Conservation (phyloP, 1,140 invertebrate species). For the Diuraphis noxia region DNA sequence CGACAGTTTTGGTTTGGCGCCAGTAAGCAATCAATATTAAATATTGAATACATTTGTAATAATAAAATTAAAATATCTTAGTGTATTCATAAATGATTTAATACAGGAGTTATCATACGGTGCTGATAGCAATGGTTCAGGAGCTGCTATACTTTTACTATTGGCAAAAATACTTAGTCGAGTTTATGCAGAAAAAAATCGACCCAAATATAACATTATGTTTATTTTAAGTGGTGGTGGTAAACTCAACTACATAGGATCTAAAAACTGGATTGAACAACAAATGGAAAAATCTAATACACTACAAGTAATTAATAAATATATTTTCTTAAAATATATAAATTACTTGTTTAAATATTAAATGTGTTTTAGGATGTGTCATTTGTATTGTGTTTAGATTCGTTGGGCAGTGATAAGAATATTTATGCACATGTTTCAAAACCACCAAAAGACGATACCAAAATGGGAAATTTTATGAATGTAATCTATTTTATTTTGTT, state of each 20-base stretch:
- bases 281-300: slow-evolving; percentile 70
- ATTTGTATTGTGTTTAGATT: slow-evolving; percentile 91
- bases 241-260: slow-evolving; percentile 93
- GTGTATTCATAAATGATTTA: slow-evolving; percentile 36
- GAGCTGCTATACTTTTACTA: slow-evolving; percentile 85
- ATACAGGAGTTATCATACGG: slow-evolving; percentile 79
- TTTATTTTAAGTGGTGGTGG: slow-evolving; percentile 91
- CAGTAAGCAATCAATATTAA: slow-evolving; percentile 69
- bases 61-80: background rate
- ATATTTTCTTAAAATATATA: background rate
- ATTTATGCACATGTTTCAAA: slow-evolving; percentile 94
- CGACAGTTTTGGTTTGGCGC: slow-evolving; percentile 84
- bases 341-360: slow-evolving; percentile 12
- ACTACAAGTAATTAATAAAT: slow-evolving; percentile 48
- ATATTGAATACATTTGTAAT: background rate
- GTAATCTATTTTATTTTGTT: slow-evolving; percentile 58
- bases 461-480: slow-evolving; percentile 72
- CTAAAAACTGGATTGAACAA: slow-evolving; percentile 95
- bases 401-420: slow-evolving; percentile 70
- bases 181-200: slow-evolving; percentile 82
- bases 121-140: slow-evolving; percentile 92
- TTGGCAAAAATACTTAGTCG: slow-evolving; percentile 86
- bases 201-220: slow-evolving; percentile 83
- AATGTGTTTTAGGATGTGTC: slow-evolving; percentile 73
- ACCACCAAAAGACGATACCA: slow-evolving; percentile 85